phyloP scores from a whole-genome alignment of 2,888 invertebrate species.

The Heliconius ethilla region DNA sequence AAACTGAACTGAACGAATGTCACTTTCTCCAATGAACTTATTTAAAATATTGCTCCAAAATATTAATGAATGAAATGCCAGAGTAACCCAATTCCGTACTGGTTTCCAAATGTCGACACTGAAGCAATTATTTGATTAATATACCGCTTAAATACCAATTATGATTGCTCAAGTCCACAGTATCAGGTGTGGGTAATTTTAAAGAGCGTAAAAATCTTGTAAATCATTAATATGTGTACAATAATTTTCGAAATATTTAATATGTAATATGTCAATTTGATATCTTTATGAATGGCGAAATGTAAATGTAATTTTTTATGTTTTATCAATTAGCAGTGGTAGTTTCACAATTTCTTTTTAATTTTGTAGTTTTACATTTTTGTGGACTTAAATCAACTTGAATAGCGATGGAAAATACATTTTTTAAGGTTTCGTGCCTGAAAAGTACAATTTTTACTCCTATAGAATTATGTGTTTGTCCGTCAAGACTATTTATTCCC shows the following conservation, averaged over 20 bases:
- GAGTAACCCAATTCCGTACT: slow-evolving; percentile 19
- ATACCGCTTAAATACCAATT: slow-evolving; percentile 43
- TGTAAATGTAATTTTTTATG: neutral
- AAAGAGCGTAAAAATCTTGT: slow-evolving; percentile 37
- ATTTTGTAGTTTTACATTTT: neutral
- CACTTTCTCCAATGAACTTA: slow-evolving; percentile 15
- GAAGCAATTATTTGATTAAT: slow-evolving; percentile 41
- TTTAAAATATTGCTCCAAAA: slow-evolving; percentile 36
- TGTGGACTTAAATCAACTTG: neutral
- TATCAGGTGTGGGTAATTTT: slow-evolving; percentile 26
- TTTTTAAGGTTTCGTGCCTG: too few species aligned
- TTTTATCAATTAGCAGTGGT: neutral
- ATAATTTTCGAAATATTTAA: neutral
- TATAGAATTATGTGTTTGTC: too few species aligned
- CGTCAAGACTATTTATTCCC: too few species aligned
- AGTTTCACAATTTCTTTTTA: neutral
- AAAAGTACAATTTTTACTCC: too few species aligned
- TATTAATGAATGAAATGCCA: slow-evolving; percentile 40
- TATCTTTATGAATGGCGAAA: slow-evolving; percentile 19
- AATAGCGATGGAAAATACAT: too few species aligned
- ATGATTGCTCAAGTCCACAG: slow-evolving; percentile 39
- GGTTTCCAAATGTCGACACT: slow-evolving; percentile 28
- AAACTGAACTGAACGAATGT: slow-evolving; percentile 10
- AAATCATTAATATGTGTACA: slow-evolving; percentile 16
- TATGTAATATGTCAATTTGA: slow-evolving; percentile 10